Evolutionary conservation across 2,113 vertebrate species (phyloP).

Genomic region (Cinclus cinclus): DNA sequence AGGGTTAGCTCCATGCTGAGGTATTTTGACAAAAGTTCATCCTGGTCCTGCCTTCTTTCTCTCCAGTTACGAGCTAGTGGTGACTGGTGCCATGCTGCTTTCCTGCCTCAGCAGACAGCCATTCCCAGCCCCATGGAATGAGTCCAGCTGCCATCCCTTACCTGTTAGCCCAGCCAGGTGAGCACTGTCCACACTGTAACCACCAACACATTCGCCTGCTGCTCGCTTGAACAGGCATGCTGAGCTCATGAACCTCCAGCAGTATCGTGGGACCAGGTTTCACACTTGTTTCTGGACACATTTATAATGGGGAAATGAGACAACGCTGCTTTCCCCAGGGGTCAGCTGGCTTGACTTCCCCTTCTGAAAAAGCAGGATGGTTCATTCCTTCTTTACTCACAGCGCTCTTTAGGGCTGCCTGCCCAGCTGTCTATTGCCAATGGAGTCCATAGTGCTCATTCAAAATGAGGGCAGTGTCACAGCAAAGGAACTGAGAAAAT

Average conservation of each 20-base stretch:
- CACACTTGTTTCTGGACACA: background rate
- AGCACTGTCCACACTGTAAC: background rate
- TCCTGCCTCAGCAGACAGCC: background rate
- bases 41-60: background rate
- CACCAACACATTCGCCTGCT: background rate
- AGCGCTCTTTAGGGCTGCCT: background rate
- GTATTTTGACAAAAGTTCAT: background rate
- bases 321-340: background rate
- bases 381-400: background rate
- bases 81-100: background rate
- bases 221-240: rapidly evolving
- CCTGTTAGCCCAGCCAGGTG: rapidly evolving
- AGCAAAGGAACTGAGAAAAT: background rate
- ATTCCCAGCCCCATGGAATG: rapidly evolving
- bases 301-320: background rate
- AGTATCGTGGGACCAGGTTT: background rate
- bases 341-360: background rate
- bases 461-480: background rate
- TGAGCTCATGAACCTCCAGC: background rate
- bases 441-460: rapidly evolving
- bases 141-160: rapidly evolving
- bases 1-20: background rate
- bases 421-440: rapidly evolving
- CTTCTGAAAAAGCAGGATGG: background rate
- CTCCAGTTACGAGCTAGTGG: rapidly evolving